Evolutionary conservation across 2,113 vertebrate species (phyloP).

Genomic region (Ascaphus truei): DNA sequence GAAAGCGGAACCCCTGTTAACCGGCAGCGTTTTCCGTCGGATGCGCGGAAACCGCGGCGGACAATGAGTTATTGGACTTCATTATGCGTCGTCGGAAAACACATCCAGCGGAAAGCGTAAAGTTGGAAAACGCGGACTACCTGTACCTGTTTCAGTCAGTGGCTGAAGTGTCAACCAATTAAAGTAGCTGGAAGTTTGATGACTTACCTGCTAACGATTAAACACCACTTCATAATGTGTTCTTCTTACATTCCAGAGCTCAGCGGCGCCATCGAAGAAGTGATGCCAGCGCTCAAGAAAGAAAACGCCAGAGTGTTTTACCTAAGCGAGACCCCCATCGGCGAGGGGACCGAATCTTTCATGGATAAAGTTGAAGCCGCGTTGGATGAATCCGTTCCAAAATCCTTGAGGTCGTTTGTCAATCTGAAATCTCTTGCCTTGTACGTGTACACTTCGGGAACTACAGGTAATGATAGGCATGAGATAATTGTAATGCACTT

Average conservation of each 20-base stretch:
- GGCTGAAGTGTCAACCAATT: no score
- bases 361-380: constrained; percentile 64
- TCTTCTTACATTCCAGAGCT: constrained; percentile 54
- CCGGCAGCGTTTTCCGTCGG: no score
- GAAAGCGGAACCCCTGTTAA: no score
- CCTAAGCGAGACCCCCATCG: constrained; percentile 59
- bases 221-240: not conserved
- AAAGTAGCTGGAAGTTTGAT: no score
- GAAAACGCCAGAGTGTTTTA: constrained; percentile 66
- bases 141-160: no score
- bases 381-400: constrained; percentile 55
- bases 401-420: constrained; percentile 65
- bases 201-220: no score
- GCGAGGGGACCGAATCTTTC: constrained; percentile 62
- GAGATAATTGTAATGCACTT: no score
- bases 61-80: no score
- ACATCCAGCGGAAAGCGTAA: no score
- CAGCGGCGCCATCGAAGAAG: constrained; percentile 67
- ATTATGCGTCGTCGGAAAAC: no score
- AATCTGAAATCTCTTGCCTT: constrained; percentile 66
- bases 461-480: constrained; percentile 78
- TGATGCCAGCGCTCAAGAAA: constrained; percentile 66
- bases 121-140: no score
- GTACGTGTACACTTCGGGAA: constrained; percentile 87
- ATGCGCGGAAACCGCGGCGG: no score